A percentile compares a stretch with the other conserved stretches of the same genome.
phyloP scores from a whole-genome alignment of 2,113 vertebrate genomes.

The Murina feae region DNA sequence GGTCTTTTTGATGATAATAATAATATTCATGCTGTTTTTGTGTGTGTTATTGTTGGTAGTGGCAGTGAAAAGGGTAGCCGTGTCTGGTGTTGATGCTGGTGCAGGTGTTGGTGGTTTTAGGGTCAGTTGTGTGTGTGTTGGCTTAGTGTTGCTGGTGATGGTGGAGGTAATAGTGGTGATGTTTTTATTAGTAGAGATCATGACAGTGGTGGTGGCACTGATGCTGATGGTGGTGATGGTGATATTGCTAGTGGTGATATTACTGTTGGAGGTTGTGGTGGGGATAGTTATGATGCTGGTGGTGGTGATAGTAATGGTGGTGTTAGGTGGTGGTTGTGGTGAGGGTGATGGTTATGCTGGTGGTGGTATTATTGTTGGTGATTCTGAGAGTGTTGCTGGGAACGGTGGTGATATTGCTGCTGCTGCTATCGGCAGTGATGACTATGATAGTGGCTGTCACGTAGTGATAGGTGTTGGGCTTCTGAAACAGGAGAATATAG shows the following conservation, averaged over 20 bases:
- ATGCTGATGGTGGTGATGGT: not conserved
- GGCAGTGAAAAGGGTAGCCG: not conserved
- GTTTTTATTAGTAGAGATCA: not conserved
- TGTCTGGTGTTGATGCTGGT: not conserved
- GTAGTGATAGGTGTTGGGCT: not conserved
- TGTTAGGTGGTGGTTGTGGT: not conserved
- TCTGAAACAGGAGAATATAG: not conserved
- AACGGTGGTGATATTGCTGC: not conserved
- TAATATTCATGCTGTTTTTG: not conserved
- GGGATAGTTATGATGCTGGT: not conserved
- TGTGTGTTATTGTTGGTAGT: not conserved
- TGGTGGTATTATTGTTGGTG: not conserved
- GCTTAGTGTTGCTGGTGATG: not conserved
- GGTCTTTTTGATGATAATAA: not conserved
- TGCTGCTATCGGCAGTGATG: not conserved
- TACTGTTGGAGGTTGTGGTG: not conserved
- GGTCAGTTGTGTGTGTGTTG: not conserved
- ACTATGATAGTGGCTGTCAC: not conserved
- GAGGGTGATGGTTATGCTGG: not conserved
- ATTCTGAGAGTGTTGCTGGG: not conserved
- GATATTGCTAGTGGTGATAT: not conserved
- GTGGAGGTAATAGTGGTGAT: not conserved
- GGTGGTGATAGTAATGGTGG: not conserved
- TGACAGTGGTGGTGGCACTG: not conserved
- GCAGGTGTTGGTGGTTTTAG: not conserved